Base-by-base conservation (phyloP, 1,140 invertebrate species). In the Leguminivora glycinivorella region DNA sequence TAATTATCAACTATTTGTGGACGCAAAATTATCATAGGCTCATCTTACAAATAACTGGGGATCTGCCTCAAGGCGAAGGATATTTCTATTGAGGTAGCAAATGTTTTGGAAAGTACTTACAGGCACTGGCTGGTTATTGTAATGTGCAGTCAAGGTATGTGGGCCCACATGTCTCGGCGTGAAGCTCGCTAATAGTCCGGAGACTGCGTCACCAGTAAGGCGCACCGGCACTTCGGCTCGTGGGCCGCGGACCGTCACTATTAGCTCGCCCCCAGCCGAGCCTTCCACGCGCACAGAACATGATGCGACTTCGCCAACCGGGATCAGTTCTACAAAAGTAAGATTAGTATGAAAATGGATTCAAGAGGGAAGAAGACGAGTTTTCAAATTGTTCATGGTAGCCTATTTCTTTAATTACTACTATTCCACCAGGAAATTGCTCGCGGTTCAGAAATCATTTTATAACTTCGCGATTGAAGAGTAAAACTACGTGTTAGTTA, bases 221-320 rank as follows among this genome's bases (percentile, higher is more conserved):
- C 97, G 95, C 1, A 98, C 97, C 0, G 97, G 97, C 34, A 98
- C 92, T 80, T 97, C 95, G 67, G 94, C 94, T 52, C 94, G 93
- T 4, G 96, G 96, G 9, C 96, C 96, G 77, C 96, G 94, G 3
- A 98, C 96, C 24, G 96, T 96, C 63, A 98, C 96, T 24, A 97
- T 96, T 68, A 98, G 92, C 88, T 98, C 97, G 3, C 97, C 97
- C 70, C 95, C 95, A 7, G 96, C 95, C 66, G 96, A 95, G 19
- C 96, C 96, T 81, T 97, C 96, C 22, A 98, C 96, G 17, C 95
- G 95, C 90, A 98, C 97, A 81, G 97, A 95, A 92, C 98, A 98
- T 79, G 95, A 95, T 75, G 97, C 97, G 69, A 96, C 92, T 82
- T 96, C 94, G 83, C 97, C 96, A 9, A 98, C 96, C 1, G 97